A percentile compares a stretch with the other conserved stretches of the same genome.
Evolutionary conservation across 2,797 vertebrate species (phyloP).

Genomic region (Lophius americanus): DNA sequence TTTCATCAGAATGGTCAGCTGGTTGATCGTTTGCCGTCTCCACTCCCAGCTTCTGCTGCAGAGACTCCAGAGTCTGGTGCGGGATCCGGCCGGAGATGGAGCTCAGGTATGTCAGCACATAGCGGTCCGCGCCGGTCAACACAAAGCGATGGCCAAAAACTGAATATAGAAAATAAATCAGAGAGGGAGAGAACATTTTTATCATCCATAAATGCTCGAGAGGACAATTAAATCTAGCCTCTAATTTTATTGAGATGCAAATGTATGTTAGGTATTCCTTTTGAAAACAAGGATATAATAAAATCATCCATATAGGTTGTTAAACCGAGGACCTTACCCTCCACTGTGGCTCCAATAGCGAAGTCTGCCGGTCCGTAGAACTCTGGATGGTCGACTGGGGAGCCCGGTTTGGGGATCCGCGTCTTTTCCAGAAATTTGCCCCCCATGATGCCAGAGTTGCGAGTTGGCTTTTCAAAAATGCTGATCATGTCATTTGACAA

Average conservation of each 20-base stretch:
- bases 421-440: constrained; percentile 89
- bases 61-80: constrained; percentile 79
- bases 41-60: constrained; percentile 67
- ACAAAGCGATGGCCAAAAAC: constrained; percentile 90
- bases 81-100: constrained; percentile 80
- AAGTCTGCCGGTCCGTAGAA: constrained; percentile 91
- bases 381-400: constrained; percentile 75
- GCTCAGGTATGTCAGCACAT: constrained; percentile 89
- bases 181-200: background rate
- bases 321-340: constrained; percentile 79
- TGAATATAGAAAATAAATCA: constrained; percentile 43
- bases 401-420: constrained; percentile 85
- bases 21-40: background rate
- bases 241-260: too few species aligned
- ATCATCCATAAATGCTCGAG: background rate
- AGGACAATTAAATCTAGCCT: background rate
- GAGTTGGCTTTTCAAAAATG: constrained; percentile 87
- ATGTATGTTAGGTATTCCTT: too few species aligned
- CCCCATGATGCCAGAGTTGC: constrained; percentile 88
- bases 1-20: constrained; percentile 29
- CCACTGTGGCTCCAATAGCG: constrained; percentile 86
- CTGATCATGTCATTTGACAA: constrained; percentile 87
- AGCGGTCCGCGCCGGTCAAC: constrained; percentile 85
- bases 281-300: too few species aligned
- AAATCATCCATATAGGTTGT: too few species aligned